Percentiles rank a stretch among this genome's conserved stretches.
phyloP scores from a whole-genome alignment of 2,113 vertebrate genomes.

The Connochaetes taurinus region DNA sequence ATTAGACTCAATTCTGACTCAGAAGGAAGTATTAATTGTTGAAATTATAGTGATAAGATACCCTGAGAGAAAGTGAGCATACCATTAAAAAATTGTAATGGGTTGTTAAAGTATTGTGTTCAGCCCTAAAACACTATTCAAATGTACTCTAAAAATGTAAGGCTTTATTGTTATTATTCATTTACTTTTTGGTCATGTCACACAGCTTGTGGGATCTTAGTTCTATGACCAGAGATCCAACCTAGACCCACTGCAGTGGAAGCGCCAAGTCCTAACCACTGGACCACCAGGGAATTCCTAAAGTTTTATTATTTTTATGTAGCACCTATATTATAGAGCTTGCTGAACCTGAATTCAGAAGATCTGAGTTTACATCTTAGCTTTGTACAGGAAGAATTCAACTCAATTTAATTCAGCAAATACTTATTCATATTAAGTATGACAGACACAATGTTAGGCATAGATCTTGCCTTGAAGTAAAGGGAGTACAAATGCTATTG shows the following conservation, averaged over 20 bases:
- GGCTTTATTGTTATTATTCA: background rate
- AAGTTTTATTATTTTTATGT: background rate
- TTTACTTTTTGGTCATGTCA: background rate
- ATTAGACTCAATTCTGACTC: slow-evolving; percentile 19
- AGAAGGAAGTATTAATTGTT: background rate
- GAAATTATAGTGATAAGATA: background rate
- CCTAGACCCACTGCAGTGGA: background rate
- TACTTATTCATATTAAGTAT: background rate
- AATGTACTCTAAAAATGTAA: background rate
- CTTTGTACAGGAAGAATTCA: background rate
- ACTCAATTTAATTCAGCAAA: background rate
- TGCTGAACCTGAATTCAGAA: background rate
- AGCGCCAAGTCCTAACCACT: background rate
- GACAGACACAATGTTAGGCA: background rate
- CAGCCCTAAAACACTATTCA: background rate
- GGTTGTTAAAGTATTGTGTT: background rate
- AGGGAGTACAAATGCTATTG: background rate
- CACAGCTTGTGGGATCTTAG: background rate
- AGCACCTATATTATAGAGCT: background rate
- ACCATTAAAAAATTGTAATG: background rate
- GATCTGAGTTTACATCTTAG: background rate
- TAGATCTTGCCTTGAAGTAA: background rate
- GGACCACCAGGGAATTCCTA: background rate
- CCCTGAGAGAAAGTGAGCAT: background rate
- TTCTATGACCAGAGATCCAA: background rate